These are phyloP conservation scores for Zingel zingel DNA, from an alignment of 2,113 vertebrate species.

Conservation along the genomic window DNA sequence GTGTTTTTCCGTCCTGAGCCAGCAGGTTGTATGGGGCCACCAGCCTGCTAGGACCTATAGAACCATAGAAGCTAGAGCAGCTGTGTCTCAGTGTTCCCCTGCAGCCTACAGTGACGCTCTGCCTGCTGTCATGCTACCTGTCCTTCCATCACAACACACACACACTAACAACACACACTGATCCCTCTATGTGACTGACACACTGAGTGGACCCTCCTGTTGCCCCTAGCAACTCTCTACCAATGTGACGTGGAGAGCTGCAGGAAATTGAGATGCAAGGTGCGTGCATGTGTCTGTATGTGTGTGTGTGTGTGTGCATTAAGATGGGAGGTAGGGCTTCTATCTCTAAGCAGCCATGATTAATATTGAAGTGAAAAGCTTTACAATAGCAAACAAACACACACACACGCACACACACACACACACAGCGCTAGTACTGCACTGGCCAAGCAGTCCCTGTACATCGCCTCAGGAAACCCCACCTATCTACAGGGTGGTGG, in stretches of 20 bases:
- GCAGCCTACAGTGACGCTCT: too few relatives aligned
- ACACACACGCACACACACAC: not conserved
- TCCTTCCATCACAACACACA: slow-evolving; percentile 13
- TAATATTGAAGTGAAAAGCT: slow-evolving; percentile 69
- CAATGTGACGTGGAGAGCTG: slow-evolving; percentile 2
- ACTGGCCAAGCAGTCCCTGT: slow-evolving; percentile 29
- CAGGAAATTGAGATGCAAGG: slow-evolving; percentile 48
- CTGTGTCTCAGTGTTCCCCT: too few relatives aligned
- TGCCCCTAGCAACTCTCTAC: slow-evolving; percentile 67
- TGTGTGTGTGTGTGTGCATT: slow-evolving; percentile 39
- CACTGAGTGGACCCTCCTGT: slow-evolving; percentile 41
- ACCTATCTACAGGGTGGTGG: not conserved
- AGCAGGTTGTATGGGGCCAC: too few relatives aligned
- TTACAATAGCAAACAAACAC: not conserved
- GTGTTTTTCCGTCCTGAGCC: too few relatives aligned
- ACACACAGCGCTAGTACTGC: too few relatives aligned
- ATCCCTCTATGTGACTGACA: slow-evolving; percentile 22
- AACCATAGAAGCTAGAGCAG: too few relatives aligned
- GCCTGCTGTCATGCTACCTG: not conserved
- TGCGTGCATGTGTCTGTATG: slow-evolving; percentile 31
- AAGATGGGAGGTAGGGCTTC: slow-evolving; percentile 35
- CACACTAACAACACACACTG: not conserved
- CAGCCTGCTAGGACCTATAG: too few relatives aligned
- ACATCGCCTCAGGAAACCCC: slow-evolving; percentile 50
- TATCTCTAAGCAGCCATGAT: slow-evolving; percentile 62